Evolutionary conservation across 2,113 vertebrate species (phyloP).

Genomic region (Martes martes): DNA sequence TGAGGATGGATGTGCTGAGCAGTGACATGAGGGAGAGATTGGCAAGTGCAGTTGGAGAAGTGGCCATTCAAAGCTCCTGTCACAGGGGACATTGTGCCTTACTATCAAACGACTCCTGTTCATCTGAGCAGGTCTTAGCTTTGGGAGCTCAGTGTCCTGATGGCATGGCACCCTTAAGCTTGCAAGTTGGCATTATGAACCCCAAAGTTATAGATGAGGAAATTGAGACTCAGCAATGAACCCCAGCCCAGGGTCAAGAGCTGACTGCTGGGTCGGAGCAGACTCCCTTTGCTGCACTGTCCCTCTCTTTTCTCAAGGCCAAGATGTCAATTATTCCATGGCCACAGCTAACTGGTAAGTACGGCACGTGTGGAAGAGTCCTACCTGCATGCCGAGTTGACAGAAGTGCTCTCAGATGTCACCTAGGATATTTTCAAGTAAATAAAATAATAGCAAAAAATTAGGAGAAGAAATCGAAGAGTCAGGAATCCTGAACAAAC

Average conservation of each 20-base stretch:
- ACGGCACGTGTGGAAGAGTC: not conserved
- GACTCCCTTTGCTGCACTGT: accelerated
- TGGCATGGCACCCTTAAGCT: accelerated
- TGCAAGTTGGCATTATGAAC: accelerated
- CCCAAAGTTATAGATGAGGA: not conserved
- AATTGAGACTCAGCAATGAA: not conserved
- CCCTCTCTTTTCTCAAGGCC: not conserved
- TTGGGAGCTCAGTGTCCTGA: accelerated
- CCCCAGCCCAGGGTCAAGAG: not conserved
- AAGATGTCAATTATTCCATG: accelerated
- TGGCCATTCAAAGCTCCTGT: accelerated
- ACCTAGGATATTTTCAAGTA: not conserved
- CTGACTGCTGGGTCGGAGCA: not conserved
- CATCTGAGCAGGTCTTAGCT: accelerated
- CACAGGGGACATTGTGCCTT: not conserved
- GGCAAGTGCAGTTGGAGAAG: not conserved
- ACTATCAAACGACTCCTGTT: accelerated
- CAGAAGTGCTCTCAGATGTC: not conserved
- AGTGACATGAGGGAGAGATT: not conserved
- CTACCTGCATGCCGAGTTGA: accelerated
- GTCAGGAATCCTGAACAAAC: not conserved
- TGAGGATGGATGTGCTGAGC: not conserved
- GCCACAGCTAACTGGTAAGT: accelerated
- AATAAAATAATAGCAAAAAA: not conserved
- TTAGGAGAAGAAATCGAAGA: not conserved